A percentile compares a stretch with the other conserved stretches of the same genome.
These are phyloP conservation scores for Hartigia nigra DNA, from an alignment of 2,888 invertebrate genomes.

Conservation along the genomic window DNA sequence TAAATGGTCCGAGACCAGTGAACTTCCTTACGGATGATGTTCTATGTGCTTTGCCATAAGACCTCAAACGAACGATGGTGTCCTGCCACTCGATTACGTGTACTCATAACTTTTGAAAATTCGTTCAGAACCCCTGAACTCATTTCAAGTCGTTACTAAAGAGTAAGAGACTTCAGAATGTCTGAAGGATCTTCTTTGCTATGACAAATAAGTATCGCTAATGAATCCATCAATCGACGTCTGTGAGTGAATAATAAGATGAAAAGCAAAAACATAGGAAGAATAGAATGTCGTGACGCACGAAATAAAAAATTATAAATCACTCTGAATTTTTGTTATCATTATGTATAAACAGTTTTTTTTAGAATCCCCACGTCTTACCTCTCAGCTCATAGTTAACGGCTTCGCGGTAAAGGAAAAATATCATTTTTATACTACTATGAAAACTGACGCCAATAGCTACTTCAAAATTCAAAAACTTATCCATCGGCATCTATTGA, in stretches of 20 bases:
- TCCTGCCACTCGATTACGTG: not conserved
- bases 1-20: not conserved
- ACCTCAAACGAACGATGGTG: not conserved
- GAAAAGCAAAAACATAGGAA: not conserved
- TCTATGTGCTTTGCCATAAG: not conserved
- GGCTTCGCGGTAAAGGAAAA: not conserved
- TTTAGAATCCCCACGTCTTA: not conserved
- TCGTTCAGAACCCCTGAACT: not conserved
- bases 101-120: not conserved
- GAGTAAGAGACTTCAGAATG: not conserved
- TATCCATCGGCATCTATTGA: conserved; percentile 5
- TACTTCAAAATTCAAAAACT: conserved; percentile 4
- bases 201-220: not conserved
- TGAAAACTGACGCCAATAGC: not conserved
- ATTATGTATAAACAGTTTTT: not conserved
- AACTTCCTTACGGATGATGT: not conserved
- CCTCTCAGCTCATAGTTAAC: not conserved
- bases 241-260: not conserved
- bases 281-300: not conserved
- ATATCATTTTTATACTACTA: not conserved
- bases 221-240: not conserved
- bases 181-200: not conserved
- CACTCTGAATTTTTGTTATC: not conserved
- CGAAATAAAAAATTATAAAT: not conserved
- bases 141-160: not conserved